Percentiles rank a stretch among this genome's conserved stretches.
These are phyloP conservation scores for Enteromius anoplus DNA, from an alignment of 2,797 vertebrate species.

Conservation along the genomic window DNA sequence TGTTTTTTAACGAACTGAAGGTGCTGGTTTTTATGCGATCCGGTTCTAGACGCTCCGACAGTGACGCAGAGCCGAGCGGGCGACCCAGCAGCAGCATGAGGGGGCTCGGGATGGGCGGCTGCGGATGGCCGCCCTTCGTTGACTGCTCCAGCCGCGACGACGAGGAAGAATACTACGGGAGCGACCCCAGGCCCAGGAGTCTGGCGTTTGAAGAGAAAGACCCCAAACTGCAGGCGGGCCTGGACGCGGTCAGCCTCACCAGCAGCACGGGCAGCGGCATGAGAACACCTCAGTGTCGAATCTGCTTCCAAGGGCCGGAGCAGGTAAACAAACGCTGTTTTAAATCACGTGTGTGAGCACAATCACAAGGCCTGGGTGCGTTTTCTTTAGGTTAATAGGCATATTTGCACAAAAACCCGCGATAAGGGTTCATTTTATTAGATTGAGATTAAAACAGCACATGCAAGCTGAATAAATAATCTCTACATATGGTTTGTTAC, in stretches of 20 bases:
- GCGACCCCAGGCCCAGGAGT: constrained; percentile 84
- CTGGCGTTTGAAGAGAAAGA: constrained; percentile 87
- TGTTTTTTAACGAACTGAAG: constrained; percentile 97
- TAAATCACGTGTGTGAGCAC: constrained; percentile 41
- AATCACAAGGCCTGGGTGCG: constrained; percentile 8
- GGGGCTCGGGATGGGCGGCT: constrained; percentile 84
- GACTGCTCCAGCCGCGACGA: constrained; percentile 88
- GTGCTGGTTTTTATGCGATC: constrained; percentile 94
- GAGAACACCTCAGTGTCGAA: constrained; percentile 90
- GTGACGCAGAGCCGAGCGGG: constrained; percentile 80
- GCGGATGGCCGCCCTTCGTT: constrained; percentile 91
- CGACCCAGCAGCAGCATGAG: constrained; percentile 75
- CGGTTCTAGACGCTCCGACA: constrained; percentile 84
- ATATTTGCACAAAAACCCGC: not conserved
- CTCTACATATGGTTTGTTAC: not conserved
- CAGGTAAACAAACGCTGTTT: constrained; percentile 78
- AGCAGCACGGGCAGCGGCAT: constrained; percentile 88
- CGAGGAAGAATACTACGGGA: constrained; percentile 92
- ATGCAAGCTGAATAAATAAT: not conserved
- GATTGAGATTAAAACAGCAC: not conserved
- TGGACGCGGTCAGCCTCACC: constrained; percentile 88
- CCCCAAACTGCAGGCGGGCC: constrained; percentile 78
- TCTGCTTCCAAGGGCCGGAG: constrained; percentile 93
- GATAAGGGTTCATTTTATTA: not conserved
- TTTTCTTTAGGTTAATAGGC: not conserved